phyloP scores from a whole-genome alignment of 2,113 vertebrate genomes.

The Damaliscus lunatus region DNA sequence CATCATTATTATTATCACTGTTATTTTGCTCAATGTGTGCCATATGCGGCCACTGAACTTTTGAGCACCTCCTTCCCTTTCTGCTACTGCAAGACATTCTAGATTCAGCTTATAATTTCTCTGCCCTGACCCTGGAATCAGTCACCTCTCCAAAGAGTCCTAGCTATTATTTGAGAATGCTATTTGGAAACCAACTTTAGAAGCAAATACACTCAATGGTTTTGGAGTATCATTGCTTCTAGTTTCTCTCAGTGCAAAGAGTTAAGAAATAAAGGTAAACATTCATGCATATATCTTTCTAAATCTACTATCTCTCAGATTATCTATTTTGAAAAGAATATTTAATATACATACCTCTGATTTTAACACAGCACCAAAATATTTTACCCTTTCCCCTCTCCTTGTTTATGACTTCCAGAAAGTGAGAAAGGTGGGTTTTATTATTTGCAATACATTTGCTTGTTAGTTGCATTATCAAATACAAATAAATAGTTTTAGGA shows the following conservation, averaged over 20 bases:
- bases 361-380: background rate
- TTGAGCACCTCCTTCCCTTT: background rate
- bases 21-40: background rate
- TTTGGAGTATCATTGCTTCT: background rate
- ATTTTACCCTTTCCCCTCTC: background rate
- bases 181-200: background rate
- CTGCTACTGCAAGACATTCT: background rate
- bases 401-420: background rate
- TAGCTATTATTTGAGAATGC: background rate
- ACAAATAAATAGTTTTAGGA: background rate
- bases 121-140: background rate
- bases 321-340: background rate
- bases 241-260: background rate
- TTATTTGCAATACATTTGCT: background rate
- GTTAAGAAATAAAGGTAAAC: background rate
- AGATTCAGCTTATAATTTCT: background rate
- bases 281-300: background rate
- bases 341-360: background rate
- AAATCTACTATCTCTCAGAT: background rate
- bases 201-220: too few species aligned
- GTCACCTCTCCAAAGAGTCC: background rate
- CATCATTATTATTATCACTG: background rate
- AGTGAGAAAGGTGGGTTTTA: background rate
- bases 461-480: background rate
- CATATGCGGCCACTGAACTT: background rate